Evolutionary conservation across 2,113 vertebrate species (phyloP), one percentile per base, ranked within the genome.

Genomic region (Dasyprocta punctata): DNA sequence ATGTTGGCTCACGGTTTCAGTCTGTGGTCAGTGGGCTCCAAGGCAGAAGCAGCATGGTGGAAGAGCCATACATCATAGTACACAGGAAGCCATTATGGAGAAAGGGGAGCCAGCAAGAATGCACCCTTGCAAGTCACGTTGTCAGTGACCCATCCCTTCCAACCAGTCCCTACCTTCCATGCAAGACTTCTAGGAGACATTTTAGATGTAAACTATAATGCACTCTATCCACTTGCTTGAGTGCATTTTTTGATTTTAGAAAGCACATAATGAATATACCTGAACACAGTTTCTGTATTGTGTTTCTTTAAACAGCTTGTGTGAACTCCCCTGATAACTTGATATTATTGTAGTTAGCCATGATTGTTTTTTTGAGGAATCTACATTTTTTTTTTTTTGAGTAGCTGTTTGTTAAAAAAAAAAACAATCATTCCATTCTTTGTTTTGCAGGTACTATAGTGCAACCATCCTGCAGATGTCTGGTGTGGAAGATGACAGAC

Each of bases 381-480:
- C 5, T 36, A 12, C 3, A 13, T 71, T 52, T 44, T 73, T 52
- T 93, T 81, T 47, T 78, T 11, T 49, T 26, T 20, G 30, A 67
- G 28, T 33, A 67, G 33, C 36, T 90, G 33, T 89, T 75, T 86
- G 19, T 71, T 65, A 75, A 26, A 41, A 44, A 67, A 82, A 75
- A 75, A 26, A 75, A 41, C 69, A 52, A 13, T 38, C 81, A 19
- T 96, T 97, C 91, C 8, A 88, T 83, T 97, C 65, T 88, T 97
- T 89, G 5, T 0, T 85, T 96, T 38, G 0, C 95, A 99, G 99
- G 99, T 99, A 99, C 98, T 99, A 99, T 98, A 99, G 99, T 69
- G 99, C 99, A 95, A 99, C 99, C 96, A 99, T 99, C 98, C 99
- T 99, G 97, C 99, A 99, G 99, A 99, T 99, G 99, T 99, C 99